Evolutionary conservation across 2,888 invertebrate species (phyloP), one percentile per base, ranked within the genome.

Genomic region (Dasypolia templi): DNA sequence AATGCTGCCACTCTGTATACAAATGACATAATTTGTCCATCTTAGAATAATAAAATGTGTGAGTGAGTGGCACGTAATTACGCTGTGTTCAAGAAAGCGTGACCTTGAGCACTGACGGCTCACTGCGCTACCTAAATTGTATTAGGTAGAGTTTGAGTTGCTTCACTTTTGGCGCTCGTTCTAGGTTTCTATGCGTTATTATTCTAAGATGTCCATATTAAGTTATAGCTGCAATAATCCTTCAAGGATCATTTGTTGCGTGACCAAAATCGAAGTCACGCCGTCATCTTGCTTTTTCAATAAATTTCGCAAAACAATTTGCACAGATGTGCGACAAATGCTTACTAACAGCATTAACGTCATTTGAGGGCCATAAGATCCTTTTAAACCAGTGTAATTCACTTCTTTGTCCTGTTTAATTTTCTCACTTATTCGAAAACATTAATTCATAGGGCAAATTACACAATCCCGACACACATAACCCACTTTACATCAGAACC

Each of bases 381-480:
- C 7, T 2, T 53, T n/a, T n/a, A 53, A 53, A 53, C 26, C 14
- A 53, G 26, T 53, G 2, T 26, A 17, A 55, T 29, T 53, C 14
- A 66, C 0, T 6, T 26, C 64, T 46, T 63, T 17, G 12, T 39
- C n/a, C 46, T 1, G 29, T 55, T 44, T 35, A 22, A 22, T 42
- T 44, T 6, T 44, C n/a, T 35, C 42, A 49, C 14, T 46, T 51
- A 46, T 65, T 77, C 19, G 19, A 46, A 39, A 39, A 46, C 61
- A 51, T 75, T 51, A 53, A 75, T 49, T 3, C 49, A 61, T 6
- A 53, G 9, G 9, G 66, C 35, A 26, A 58, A 72, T 42, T 56
- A 56, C 32, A 19, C 17, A 62, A 62, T 63, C 9, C 14, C 12
- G 26, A 22, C 19, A 29, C 19, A 77, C 17, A 44, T 44, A 58